Percentiles rank a stretch among this genome's conserved stretches.
These are phyloP conservation scores for Clupea harengus DNA, from an alignment of 2,113 vertebrate species.

Conservation along the genomic window DNA sequence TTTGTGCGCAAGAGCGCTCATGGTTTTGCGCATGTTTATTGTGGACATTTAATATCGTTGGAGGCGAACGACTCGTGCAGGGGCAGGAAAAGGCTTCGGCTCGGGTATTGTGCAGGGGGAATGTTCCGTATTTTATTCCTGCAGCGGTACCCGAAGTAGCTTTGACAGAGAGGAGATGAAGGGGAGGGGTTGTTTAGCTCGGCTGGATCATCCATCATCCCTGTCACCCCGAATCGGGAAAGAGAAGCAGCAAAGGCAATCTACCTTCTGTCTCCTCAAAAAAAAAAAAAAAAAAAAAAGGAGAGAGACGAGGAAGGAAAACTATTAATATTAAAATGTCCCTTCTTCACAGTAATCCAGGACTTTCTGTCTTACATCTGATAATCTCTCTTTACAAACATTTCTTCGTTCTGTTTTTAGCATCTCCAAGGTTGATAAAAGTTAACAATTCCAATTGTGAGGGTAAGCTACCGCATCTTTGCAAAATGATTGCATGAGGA, in stretches of 20 bases:
- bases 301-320: constrained; percentile 46
- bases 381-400: constrained; percentile 64
- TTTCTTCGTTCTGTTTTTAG: constrained; percentile 62
- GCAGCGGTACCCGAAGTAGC: constrained; percentile 82
- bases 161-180: constrained; percentile 86
- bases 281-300: constrained; percentile 36
- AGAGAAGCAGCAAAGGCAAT: constrained; percentile 83
- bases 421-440: constrained; percentile 40
- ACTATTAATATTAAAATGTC: constrained; percentile 96
- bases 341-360: constrained; percentile 45
- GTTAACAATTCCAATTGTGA: background rate
- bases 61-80: constrained; percentile 42
- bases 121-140: constrained; percentile 78
- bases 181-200: constrained; percentile 87
- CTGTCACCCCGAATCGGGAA: constrained; percentile 91
- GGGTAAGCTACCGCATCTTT: background rate
- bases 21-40: constrained; percentile 37
- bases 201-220: constrained; percentile 95
- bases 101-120: constrained; percentile 51
- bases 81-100: background rate
- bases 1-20: constrained; percentile 37
- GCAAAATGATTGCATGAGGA: background rate
- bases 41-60: constrained; percentile 64
- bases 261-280: constrained; percentile 90
- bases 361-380: constrained; percentile 36